phyloP scores from a whole-genome alignment of 1,140 invertebrate genomes.

The Nephila pilipes region DNA sequence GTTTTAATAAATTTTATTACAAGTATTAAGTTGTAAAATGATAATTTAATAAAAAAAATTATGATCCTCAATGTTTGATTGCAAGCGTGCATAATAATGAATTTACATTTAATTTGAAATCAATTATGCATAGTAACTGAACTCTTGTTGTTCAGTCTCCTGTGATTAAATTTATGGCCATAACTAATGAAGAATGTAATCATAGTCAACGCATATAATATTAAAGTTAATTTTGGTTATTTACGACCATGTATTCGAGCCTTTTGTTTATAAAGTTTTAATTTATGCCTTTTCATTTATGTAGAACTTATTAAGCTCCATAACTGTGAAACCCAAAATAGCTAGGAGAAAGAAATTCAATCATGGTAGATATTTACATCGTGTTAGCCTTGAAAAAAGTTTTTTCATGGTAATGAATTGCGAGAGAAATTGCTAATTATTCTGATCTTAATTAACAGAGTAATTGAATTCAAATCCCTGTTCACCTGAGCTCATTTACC shows the following conservation, averaged over 20 bases:
- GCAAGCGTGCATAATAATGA: too few species aligned
- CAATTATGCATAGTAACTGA: too few species aligned
- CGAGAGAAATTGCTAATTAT: constrained; percentile 35
- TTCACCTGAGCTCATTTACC: constrained; percentile 50
- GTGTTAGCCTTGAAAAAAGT: neutral
- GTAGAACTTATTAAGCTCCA: neutral
- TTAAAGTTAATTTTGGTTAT: neutral
- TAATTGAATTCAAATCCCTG: constrained; percentile 53
- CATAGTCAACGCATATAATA: too few species aligned
- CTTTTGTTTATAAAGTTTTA: neutral
- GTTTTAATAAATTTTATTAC: too few species aligned
- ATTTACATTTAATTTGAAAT: too few species aligned
- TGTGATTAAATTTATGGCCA: too few species aligned
- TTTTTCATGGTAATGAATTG: constrained; percentile 12
- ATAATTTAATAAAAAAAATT: too few species aligned
- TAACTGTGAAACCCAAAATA: neutral
- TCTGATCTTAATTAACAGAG: constrained; percentile 49
- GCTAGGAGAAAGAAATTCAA: neutral
- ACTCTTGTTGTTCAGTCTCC: too few species aligned
- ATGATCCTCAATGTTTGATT: too few species aligned
- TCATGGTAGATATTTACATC: neutral
- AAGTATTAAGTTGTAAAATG: too few species aligned
- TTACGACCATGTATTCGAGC: neutral
- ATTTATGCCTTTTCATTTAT: neutral
- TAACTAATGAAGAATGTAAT: too few species aligned